A percentile compares a stretch with the other conserved stretches of the same genome.
phyloP scores from a whole-genome alignment of 2,113 vertebrate species.

The Sardina pilchardus region DNA sequence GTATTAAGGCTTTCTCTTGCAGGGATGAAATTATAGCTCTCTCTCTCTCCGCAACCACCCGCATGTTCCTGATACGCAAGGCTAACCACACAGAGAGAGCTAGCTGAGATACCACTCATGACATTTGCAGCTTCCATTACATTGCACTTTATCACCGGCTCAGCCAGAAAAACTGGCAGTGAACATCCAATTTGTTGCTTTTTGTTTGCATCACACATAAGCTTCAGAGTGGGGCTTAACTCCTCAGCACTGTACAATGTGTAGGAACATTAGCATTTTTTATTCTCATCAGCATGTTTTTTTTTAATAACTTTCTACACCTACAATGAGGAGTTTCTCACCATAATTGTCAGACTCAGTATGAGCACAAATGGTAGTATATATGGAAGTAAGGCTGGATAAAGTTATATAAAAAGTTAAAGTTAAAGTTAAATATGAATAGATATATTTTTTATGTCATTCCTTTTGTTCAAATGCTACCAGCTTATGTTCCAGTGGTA shows the following conservation, averaged over 20 bases:
- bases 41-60: not conserved
- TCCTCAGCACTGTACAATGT: no score
- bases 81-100: not conserved
- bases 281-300: no score
- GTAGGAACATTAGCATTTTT: no score
- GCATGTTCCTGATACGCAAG: conserved; percentile 1
- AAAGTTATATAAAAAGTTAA: no score
- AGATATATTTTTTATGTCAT: not conserved
- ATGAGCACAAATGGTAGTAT: not conserved
- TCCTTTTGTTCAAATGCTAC: not conserved
- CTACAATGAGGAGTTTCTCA: not conserved
- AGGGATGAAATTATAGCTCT: conserved; percentile 55
- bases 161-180: not conserved
- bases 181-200: no score
- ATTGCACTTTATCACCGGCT: conserved; percentile 10
- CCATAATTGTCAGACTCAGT: not conserved
- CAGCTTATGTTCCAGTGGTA: not conserved
- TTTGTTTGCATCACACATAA: no score
- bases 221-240: no score
- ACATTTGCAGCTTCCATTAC: conserved; percentile 45
- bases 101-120: conserved; percentile 32
- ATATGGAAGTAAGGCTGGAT: no score
- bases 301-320: not conserved
- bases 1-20: conserved; percentile 54
- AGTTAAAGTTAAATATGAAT: no score